phyloP scores from a whole-genome alignment of 2,113 vertebrate genomes.

The Callipepla californica region DNA sequence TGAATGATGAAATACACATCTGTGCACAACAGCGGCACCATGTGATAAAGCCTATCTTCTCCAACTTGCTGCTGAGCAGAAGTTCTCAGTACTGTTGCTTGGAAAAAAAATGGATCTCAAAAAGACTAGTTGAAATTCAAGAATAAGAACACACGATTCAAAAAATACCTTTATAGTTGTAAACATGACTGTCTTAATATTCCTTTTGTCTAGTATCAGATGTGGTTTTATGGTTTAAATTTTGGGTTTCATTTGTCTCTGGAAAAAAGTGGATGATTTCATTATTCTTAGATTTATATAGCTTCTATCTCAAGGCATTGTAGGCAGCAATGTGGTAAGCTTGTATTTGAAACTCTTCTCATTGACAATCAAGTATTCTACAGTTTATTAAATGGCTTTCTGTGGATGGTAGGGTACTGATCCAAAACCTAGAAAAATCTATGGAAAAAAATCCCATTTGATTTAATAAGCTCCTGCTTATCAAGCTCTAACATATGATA shows the following conservation, averaged over 20 bases:
- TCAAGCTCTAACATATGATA: not conserved
- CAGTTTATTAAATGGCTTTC: slow-evolving; percentile 18
- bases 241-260: slow-evolving; percentile 12
- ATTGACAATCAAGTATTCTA: not conserved
- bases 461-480: not conserved
- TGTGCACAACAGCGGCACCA: not conserved
- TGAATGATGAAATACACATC: not conserved
- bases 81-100: not conserved
- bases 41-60: not conserved
- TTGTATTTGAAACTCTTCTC: slow-evolving; percentile 36
- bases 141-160: not conserved
- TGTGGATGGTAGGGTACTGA: not conserved
- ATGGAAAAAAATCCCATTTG: not conserved
- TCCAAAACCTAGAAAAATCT: slow-evolving; percentile 31
- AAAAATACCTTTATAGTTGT: not conserved
- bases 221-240: slow-evolving; percentile 13
- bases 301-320: slow-evolving; percentile 21
- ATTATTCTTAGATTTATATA: slow-evolving; percentile 44
- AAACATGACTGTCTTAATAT: not conserved
- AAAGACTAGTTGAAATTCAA: not conserved
- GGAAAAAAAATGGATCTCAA: not conserved
- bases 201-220: slow-evolving; percentile 1
- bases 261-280: slow-evolving; percentile 53
- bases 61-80: not conserved
- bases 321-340: not conserved